Evolutionary conservation across 2,113 vertebrate species (phyloP).

Genomic region (Ailurus styani): DNA sequence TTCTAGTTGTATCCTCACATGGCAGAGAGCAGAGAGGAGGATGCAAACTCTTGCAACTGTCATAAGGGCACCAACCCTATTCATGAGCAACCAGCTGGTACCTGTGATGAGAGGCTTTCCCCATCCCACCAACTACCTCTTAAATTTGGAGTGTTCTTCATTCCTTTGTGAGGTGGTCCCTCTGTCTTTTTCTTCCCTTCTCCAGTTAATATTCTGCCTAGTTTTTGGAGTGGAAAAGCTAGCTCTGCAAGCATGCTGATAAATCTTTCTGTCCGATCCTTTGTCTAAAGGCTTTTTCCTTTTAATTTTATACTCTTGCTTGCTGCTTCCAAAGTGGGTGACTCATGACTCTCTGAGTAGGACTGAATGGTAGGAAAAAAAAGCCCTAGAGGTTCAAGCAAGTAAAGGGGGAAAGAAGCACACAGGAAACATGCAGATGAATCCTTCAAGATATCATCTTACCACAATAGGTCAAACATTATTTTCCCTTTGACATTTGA

Average conservation of each 20-base stretch:
- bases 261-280: not conserved
- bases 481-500: not conserved
- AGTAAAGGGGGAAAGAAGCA: conserved; percentile 15
- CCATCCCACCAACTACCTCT: not conserved
- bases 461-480: not conserved
- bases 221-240: not conserved
- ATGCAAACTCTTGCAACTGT: not conserved
- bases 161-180: not conserved
- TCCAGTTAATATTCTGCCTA: not conserved
- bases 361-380: not conserved
- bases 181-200: not conserved
- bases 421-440: not conserved
- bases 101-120: not conserved
- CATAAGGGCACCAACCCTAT: not conserved
- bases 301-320: conserved; percentile 41
- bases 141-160: not conserved
- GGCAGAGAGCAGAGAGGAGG: not conserved
- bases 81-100: not conserved
- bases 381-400: not conserved
- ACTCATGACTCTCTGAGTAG: conserved; percentile 7
- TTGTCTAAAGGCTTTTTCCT: not conserved
- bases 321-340: conserved; percentile 31
- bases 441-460: not conserved
- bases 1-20: not conserved
- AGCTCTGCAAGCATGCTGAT: not conserved